These are phyloP conservation scores for Danaus chrysippus DNA, from an alignment of 2,888 invertebrate genomes.

Conservation along the genomic window DNA sequence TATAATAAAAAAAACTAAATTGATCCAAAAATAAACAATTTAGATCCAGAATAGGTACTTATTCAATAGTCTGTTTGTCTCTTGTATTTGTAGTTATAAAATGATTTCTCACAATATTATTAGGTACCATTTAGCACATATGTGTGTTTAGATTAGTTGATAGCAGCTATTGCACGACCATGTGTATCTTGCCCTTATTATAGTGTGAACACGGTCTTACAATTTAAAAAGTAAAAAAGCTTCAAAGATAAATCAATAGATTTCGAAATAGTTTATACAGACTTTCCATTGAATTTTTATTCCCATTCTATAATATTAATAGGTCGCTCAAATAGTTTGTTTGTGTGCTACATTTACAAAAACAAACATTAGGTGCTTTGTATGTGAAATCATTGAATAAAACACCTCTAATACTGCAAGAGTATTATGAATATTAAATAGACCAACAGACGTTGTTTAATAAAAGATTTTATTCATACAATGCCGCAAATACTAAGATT, in stretches of 20 bases:
- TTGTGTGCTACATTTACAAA: too few relatives aligned
- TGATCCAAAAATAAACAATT: too few relatives aligned
- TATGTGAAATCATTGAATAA: too few relatives aligned
- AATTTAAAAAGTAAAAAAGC: conserved; percentile 2
- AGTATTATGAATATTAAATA: too few relatives aligned
- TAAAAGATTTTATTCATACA: too few relatives aligned
- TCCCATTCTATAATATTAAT: neutral
- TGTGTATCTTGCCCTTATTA: conserved; percentile 57
- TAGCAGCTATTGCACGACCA: conserved; percentile 67
- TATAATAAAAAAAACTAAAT: too few relatives aligned
- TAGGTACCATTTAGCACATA: conserved; percentile 17
- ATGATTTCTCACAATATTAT: neutral
- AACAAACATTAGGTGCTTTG: too few relatives aligned
- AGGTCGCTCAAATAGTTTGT: neutral
- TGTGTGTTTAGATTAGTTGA: conserved; percentile 22
- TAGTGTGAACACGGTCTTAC: conserved; percentile 7
- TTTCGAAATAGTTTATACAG: neutral
- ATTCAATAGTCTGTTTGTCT: too few relatives aligned
- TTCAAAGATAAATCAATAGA: neutral
- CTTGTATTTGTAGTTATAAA: neutral
- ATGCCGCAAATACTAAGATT: too few relatives aligned
- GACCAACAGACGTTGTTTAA: too few relatives aligned
- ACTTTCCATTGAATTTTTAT: neutral
- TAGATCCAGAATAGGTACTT: too few relatives aligned
- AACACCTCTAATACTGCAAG: too few relatives aligned